Percentiles rank a stretch among this genome's conserved stretches.
phyloP scores from a whole-genome alignment of 2,113 vertebrate species.

The Mirza zaza region DNA sequence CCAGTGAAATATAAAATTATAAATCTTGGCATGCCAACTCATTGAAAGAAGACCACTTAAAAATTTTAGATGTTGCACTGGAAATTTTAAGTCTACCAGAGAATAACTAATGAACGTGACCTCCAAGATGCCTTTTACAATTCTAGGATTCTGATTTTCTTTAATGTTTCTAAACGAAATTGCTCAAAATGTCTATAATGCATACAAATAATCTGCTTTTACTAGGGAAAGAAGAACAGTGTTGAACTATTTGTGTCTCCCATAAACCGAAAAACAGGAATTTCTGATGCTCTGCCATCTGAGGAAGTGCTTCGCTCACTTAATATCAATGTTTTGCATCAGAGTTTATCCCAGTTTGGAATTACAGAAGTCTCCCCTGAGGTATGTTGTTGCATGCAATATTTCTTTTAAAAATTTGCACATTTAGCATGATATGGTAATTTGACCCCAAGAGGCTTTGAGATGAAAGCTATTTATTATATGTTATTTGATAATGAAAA shows the following conservation, averaged over 20 bases:
- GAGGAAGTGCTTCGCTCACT: slow-evolving; percentile 95
- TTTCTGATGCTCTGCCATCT: slow-evolving; percentile 87
- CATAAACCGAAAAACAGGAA: slow-evolving; percentile 86
- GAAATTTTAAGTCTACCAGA: background rate
- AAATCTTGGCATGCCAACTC: background rate
- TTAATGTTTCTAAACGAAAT: background rate
- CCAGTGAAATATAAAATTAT: background rate
- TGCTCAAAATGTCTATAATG: background rate
- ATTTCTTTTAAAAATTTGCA: background rate
- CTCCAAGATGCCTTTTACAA: background rate
- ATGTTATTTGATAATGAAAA: background rate
- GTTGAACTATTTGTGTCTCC: slow-evolving; percentile 95
- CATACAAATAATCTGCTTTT: slow-evolving; percentile 21
- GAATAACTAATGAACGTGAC: background rate
- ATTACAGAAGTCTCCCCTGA: slow-evolving; percentile 93
- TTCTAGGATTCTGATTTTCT: background rate
- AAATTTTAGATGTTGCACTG: background rate
- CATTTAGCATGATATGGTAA: background rate
- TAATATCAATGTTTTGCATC: slow-evolving; percentile 91
- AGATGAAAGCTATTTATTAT: background rate
- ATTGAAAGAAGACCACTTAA: background rate
- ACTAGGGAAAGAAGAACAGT: slow-evolving; percentile 92
- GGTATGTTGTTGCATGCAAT: slow-evolving; percentile 82
- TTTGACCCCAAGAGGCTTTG: background rate
- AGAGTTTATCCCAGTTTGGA: slow-evolving; percentile 92